These are phyloP conservation scores for Nymphalis io DNA, from an alignment of 1,140 invertebrate species.

Conservation along the genomic window DNA sequence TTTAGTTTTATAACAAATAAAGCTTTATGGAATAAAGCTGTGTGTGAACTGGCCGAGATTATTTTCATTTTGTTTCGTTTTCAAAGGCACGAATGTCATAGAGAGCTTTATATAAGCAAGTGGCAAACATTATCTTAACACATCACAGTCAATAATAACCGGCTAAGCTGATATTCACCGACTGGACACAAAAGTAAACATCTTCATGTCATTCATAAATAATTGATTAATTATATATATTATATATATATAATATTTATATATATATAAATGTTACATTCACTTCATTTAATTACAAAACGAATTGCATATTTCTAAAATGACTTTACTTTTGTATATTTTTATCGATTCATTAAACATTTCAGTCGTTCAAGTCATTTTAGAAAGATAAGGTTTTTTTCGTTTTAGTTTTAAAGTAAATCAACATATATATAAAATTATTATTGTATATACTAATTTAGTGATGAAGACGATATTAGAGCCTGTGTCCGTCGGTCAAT, in stretches of 20 bases:
- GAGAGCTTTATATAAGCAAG: slow-evolving; percentile 28
- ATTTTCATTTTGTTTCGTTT: slow-evolving; percentile 1
- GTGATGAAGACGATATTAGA: slow-evolving; percentile 4
- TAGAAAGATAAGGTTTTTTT: background rate
- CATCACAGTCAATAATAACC: slow-evolving; percentile 39
- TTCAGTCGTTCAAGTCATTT: background rate
- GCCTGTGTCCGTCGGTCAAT: slow-evolving; percentile 28
- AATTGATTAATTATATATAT: too few relatives aligned
- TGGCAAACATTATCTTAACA: slow-evolving; percentile 33
- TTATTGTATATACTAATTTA: background rate
- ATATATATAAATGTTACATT: background rate
- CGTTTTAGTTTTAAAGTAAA: background rate
- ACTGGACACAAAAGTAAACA: slow-evolving; percentile 15
- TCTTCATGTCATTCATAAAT: background rate
- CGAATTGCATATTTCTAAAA: background rate
- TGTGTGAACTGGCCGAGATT: slow-evolving; percentile 5
- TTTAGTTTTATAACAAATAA: slow-evolving; percentile 12
- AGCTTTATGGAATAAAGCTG: slow-evolving; percentile 3
- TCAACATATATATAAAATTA: background rate
- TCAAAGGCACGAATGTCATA: slow-evolving; percentile 22
- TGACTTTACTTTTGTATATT: background rate
- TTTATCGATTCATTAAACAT: background rate
- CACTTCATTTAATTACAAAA: slow-evolving; percentile 5
- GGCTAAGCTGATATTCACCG: slow-evolving; percentile 30
- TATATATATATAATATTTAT: background rate